A percentile compares a stretch with the other conserved stretches of the same genome.
Evolutionary conservation across 2,113 vertebrate genomes (phyloP).

Genomic region (Gambusia holbrooki): DNA sequence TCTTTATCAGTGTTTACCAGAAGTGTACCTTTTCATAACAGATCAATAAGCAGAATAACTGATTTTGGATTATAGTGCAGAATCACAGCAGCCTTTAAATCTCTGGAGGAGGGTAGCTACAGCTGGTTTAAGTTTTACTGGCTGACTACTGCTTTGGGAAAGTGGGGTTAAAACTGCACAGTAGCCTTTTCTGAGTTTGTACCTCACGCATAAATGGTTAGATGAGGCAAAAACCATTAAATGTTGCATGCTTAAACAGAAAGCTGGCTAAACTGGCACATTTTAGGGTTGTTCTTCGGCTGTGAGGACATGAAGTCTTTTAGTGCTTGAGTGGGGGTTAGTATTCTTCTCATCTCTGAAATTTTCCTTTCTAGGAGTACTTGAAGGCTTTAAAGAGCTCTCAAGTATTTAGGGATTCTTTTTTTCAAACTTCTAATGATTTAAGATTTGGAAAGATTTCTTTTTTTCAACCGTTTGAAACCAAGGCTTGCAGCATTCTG

Average conservation of each 20-base stretch:
- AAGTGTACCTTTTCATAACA: constrained; percentile 27
- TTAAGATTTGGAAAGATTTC: too few species aligned
- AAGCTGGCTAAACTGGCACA: constrained; percentile 5
- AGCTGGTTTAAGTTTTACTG: constrained; percentile 19
- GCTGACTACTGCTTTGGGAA: constrained; percentile 17
- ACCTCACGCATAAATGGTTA: neutral
- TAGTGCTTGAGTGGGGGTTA: neutral
- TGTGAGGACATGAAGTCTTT: constrained; percentile 28
- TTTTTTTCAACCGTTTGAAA: neutral
- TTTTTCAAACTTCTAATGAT: neutral
- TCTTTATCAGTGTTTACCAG: constrained; percentile 25
- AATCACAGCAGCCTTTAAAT: constrained; percentile 18
- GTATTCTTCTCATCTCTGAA: constrained; percentile 14
- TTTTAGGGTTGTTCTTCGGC: neutral
- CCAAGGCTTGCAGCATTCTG: constrained; percentile 6
- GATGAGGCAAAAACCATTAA: constrained; percentile 8
- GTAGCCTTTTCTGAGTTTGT: constrained; percentile 17
- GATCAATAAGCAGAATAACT: constrained; percentile 54
- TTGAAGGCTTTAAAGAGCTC: constrained; percentile 1
- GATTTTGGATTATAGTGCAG: constrained; percentile 40
- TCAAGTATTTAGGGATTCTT: constrained; percentile 3
- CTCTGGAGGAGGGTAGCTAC: constrained; percentile 17
- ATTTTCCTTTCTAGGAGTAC: neutral
- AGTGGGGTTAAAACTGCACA: constrained; percentile 27
- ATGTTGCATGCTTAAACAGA: constrained; percentile 25